Evolutionary conservation across 2,888 invertebrate species (phyloP), one percentile per base, ranked within the genome.

Genomic region (Sycophila texana): DNA sequence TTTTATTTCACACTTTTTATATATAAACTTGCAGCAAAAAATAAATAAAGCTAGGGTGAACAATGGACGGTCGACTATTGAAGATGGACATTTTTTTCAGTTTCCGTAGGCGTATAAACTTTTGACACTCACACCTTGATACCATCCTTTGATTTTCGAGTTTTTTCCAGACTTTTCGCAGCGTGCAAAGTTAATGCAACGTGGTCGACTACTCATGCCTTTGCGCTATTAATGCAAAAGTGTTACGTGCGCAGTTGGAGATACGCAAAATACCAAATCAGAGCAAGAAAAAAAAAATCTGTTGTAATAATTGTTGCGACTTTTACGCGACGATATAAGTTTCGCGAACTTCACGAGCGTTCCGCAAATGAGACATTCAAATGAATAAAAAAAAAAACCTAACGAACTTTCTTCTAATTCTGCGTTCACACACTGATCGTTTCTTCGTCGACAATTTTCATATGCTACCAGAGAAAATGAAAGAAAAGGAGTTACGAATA

Each of bases 391-490:
- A 66, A 47, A 75, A 53, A 72, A 60, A n/a, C n/a, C 39, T 39
- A 63, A 80, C 67, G 68, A 81, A 81, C 72, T 80, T 80, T 80
- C 73, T 80, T 80, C 75, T 80, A 74, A 78, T 80, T 82, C 73
- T 82, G 66, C 78, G 73, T 80, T 82, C 78, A 75, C 77, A 80
- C 66, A 78, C 75, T 80, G 74, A 78, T 80, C 73, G 75, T 82
- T 82, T 80, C 57, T 80, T 76, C 76, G 77, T 80, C 76, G 75
- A 80, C 73, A 63, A 82, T 80, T 82, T 82, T 82, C 82, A 82
- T 82, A 82, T 79, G 80, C 82, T 82, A 82, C 72, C 72, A 78
- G 74, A 80, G 51, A 77, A 74, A 78, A 80, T 67, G 74, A 68
- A 18, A 78, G 68, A 77, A 74, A 77, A 79, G 63, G 39, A 82